phyloP scores from a whole-genome alignment of 2,113 vertebrate genomes.

The Naja naja region DNA sequence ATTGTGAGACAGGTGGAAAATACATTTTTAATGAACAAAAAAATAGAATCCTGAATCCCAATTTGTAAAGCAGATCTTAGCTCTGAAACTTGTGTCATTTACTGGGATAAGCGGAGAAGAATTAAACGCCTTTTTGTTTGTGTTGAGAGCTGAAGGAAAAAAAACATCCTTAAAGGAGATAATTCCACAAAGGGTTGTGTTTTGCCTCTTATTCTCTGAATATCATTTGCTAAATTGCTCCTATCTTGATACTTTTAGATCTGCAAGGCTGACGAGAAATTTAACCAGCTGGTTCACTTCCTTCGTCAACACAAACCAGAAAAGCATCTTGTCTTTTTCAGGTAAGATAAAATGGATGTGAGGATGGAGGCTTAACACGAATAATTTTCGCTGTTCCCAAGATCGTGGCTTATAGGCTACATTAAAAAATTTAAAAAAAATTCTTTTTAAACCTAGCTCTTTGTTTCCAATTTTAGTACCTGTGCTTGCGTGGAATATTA shows the following conservation, averaged over 20 bases:
- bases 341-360: conserved; percentile 65
- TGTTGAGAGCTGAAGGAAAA: neutral
- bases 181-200: no score
- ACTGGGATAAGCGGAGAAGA: neutral
- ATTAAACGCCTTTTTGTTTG: neutral
- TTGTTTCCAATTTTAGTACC: conserved; percentile 69
- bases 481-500: conserved; percentile 96
- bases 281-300: conserved; percentile 92
- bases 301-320: conserved; percentile 86
- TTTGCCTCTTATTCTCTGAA: neutral
- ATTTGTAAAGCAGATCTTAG: neutral
- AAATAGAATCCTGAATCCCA: neutral
- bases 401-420: no score
- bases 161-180: no score
- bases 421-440: neutral
- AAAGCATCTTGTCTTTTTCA: conserved; percentile 95
- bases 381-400: neutral
- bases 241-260: conserved; percentile 67
- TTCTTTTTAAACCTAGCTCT: neutral
- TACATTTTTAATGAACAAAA: no score
- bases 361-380: neutral
- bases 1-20: no score
- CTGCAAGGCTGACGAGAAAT: conserved; percentile 88
- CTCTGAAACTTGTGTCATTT: neutral
- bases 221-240: neutral